Evolutionary conservation across 2,888 invertebrate genomes (phyloP), one percentile per base, ranked within the genome.

Genomic region (Xanthia togata): DNA sequence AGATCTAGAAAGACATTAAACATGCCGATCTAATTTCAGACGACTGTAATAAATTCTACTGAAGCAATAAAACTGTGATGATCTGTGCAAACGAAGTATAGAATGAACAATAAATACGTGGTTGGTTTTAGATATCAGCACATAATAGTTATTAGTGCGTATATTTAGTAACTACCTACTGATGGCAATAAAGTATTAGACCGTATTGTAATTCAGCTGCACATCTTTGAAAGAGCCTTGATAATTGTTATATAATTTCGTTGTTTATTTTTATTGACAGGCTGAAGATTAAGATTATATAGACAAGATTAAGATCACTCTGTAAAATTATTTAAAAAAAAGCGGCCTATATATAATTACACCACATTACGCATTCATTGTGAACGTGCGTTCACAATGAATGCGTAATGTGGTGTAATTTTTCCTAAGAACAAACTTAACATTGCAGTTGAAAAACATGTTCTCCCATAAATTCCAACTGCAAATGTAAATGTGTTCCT

Each of bases 21-120:
- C 73, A 70, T 62, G 70, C 72, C 57, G 64, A 31, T 77, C 82
- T 81, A 67, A 77, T 82, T 82, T 73, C 81, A 82, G 69, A 70
- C 50, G 69, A 23, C 41, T 41, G 65, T 59, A 67, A 77, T 77
- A 81, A 82, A 81, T 78, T 82, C 53, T 68, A 65, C 62, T 35
- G n/a, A 59, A 55, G 70, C 53, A 67, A 77, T 81, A 78, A 78
- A 81, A 73, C 57, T 47, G 76, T 65, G 69, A 62, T 77, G 82
- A 72, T 65, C 81, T 62, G 26, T 77, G 65, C 59, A 70, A 67
- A 78, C 62, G 44, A 70, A 82, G 57, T 57, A 17, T 57, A n/a
- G 20, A 72, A 73, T 44, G n/a, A 44, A 81, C 81, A 64, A 44
- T 77, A 70, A 67, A 59, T 57, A 69, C 74, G 44, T 74, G 57